A percentile compares a stretch with the other conserved stretches of the same genome.
Conservation (phyloP, 1,140 invertebrate species). For the Diachasmimorpha longicaudata region DNA sequence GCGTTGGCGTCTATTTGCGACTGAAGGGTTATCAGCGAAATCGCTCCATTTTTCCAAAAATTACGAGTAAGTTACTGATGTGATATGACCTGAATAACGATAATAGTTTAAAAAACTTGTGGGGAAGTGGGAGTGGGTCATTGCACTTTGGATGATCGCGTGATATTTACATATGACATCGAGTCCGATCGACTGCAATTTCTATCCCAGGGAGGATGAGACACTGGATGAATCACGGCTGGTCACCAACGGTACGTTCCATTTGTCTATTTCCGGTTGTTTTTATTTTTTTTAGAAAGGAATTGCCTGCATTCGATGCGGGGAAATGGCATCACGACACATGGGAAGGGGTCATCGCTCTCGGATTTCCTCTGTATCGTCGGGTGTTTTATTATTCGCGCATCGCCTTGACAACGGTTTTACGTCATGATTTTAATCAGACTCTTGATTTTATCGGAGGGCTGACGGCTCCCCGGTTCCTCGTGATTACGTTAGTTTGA, state of each 20-base stretch:
- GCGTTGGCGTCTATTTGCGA: background rate
- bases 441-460: background rate
- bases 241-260: constrained; percentile 24
- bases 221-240: constrained; percentile 18
- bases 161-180: constrained; percentile 31
- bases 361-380: background rate
- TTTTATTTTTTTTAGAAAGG: background rate
- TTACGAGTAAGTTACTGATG: background rate
- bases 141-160: background rate
- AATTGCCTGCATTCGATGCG: background rate
- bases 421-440: constrained; percentile 26
- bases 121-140: background rate
- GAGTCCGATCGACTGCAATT: constrained; percentile 7
- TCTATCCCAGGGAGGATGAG: constrained; percentile 17
- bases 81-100: background rate
- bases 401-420: constrained; percentile 25
- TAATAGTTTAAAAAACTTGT: background rate
- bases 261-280: constrained; percentile 2
- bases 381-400: background rate
- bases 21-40: background rate
- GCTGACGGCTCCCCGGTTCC: background rate
- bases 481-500: background rate
- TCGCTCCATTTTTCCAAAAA: background rate
- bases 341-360: background rate
- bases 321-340: background rate